phyloP scores from a whole-genome alignment of 2,797 vertebrate species.

The Acipenser oxyrinchus region DNA sequence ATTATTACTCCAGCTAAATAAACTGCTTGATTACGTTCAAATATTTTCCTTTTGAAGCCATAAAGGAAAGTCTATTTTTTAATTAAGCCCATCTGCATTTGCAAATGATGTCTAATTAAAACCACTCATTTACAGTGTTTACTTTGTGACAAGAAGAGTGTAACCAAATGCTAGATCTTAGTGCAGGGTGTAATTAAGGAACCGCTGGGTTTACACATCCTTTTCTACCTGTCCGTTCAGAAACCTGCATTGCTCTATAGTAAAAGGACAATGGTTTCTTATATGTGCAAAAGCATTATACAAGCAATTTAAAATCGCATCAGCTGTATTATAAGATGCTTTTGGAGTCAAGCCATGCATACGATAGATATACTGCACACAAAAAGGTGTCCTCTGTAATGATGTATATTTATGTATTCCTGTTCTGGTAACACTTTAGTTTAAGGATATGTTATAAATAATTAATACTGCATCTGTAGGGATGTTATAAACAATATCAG shows the following conservation, averaged over 20 bases:
- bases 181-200: neutral
- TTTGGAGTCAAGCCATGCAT: conserved; percentile 13
- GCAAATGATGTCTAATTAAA: conserved; percentile 70
- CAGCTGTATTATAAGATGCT: conserved; percentile 17
- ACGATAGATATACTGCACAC: conserved; percentile 28
- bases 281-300: too few relatives aligned
- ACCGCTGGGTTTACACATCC: neutral
- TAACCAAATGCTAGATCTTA: conserved; percentile 14
- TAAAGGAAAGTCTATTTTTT: conserved; percentile 60
- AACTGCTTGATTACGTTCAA: conserved; percentile 58
- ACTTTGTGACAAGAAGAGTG: conserved; percentile 37
- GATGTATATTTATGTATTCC: too few relatives aligned
- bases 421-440: too few relatives aligned
- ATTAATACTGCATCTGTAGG: too few relatives aligned
- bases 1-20: conserved; percentile 66
- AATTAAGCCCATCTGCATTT: conserved; percentile 68
- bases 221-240: neutral
- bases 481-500: too few relatives aligned
- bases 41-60: conserved; percentile 52
- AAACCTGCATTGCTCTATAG: conserved; percentile 8
- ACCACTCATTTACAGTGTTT: conserved; percentile 48
- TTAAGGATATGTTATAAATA: too few relatives aligned
- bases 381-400: conserved; percentile 31
- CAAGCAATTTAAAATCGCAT: too few relatives aligned
- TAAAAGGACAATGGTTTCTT: too few relatives aligned